Evolutionary conservation across 2,888 invertebrate genomes (phyloP), one percentile per base, ranked within the genome.

Genomic region (Idaea straminata): DNA sequence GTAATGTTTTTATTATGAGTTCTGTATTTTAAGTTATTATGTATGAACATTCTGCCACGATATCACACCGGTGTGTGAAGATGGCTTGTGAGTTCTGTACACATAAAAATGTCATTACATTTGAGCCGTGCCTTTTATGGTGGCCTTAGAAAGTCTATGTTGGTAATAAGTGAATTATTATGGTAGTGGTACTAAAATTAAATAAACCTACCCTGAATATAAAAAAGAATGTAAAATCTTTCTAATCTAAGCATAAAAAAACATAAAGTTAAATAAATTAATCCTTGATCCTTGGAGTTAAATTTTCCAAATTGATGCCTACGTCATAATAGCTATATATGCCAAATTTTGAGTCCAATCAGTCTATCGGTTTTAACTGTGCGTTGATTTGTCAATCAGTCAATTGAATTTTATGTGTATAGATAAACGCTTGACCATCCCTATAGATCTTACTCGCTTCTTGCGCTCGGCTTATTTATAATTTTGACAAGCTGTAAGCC

Each of bases 21-120:
- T 25, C 25, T 25, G 25, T 25, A 25, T 25, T 25, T 3, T 25
- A 25, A 25, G 25, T 25, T 25, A 25, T 25, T 47, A 47, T 47
- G 47, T 47, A 47, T 47, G 47, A 47, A 47, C 13, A 13, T 47
- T 36, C 47, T 47, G 47, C 13, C 10, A 47, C 13, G 7, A 47
- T 47, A 47, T 47, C 47, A 47, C 47, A 47, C 47, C 47, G 47
- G 47, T 10, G 47, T 47, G 47, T 47, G 47, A 47, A 47, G 47
- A 7, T 13, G 47, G 3, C 47, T 47, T 47, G 13, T 47, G 47
- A 47, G 13, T 47, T 47, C 47, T 47, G 47, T 47, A 61, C 65
- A 70, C 69, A 72, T 73, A 73, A 73, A 73, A 72, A 72, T 63
- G 69, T 67, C 72, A 67, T 72, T 70, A 73, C 67, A 65, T 61